Base-by-base conservation (phyloP, 2,113 vertebrate species). In the Perccottus glenii region DNA sequence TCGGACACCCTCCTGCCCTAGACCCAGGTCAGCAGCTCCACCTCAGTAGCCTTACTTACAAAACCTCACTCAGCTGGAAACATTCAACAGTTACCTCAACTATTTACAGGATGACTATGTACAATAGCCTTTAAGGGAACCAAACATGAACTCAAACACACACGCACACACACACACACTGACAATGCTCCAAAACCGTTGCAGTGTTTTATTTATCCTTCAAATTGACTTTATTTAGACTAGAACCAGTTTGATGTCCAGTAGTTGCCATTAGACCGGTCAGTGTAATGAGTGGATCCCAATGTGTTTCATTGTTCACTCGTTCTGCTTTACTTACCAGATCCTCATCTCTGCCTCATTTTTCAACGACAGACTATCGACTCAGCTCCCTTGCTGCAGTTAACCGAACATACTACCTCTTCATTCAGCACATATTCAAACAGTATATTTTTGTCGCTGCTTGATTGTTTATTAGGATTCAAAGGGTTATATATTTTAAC, bases 381-480 rank as follows among this genome's bases (percentile, higher is more conserved):
- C 80, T 71, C 52, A 73, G 70, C 83, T 84, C 80, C 55, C 74
- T 84, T 84, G 68, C 85, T 77, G 76, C 75, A 64, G 85, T 88
- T 85, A 86, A 89, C 85, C 89, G 82, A 90, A 93, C 83, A 77
- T 90, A 91, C 92, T 93, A 93, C 92, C 92, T 93, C 92, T 91
- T 78, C 87, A 81, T 81, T 79, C 81, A 40, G 78, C 83, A 82
- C 83, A 87, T 72, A 87, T 65, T 80, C 69, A 75, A 42, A 71
- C 66, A 42, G 60, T 60, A 55, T 60, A 59, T 51, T 40, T 42
- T 35, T 53, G 58, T 79, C 10, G 40, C 78, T 73, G 70, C 80
- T 77, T 70, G 58, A 80, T 79, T 79, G 78, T 89, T 82, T 77
- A 72, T 74, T 70, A 59, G 55, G 59, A 68, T 74, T 70, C 48